Base-by-base conservation (phyloP, 2,888 invertebrate genomes). In the Heliconius hortense region DNA sequence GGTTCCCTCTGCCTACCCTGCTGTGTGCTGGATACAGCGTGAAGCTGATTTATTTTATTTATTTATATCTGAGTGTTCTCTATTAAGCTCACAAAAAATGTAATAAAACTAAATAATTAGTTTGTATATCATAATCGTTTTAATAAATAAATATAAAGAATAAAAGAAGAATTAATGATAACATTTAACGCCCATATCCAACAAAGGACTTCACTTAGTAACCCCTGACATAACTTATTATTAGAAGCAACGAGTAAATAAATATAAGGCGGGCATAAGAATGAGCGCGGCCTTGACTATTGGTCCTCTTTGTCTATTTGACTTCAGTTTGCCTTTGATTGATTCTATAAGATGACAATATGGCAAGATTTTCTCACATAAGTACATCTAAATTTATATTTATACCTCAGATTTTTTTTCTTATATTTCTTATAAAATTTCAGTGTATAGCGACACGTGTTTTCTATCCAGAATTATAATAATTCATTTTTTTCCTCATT, bases 251-350 rank as follows among this genome's bases (percentile, higher is more conserved):
- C n/a, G 60, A 60, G 26, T 35, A 69, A 62, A 31, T 73, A 68
- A 62, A 62, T 60, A 69, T 69, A 74, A 69, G 71, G 35, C 35
- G 59, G 18, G 66, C 62, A 72, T 68, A 67, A 68, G 71, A 71
- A 73, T 39, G 69, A 67, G 26, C 31, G 28, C 43, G 39, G 21
- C 77, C 77, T 72, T 75, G 75, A 60, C 43, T 66, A 66, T 75
- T 75, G 75, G 73, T 75, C 77, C 72, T 59, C 62, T 75, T 73
- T 67, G 66, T 26, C 35, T 75, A 70, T 62, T 70, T 62, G 69
- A 64, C 73, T 69, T 71, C 48, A 39, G 31, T 31, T 35, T 59
- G 62, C 62, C 43, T 21, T 73, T 64, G 43, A 72, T 64, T 72
- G 69, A n/a, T 35, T 39, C n/a, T 35, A 64, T 64, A 24, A 35